These are phyloP conservation scores for Petaurus breviceps DNA, from an alignment of 2,113 vertebrate genomes.

Conservation along the genomic window DNA sequence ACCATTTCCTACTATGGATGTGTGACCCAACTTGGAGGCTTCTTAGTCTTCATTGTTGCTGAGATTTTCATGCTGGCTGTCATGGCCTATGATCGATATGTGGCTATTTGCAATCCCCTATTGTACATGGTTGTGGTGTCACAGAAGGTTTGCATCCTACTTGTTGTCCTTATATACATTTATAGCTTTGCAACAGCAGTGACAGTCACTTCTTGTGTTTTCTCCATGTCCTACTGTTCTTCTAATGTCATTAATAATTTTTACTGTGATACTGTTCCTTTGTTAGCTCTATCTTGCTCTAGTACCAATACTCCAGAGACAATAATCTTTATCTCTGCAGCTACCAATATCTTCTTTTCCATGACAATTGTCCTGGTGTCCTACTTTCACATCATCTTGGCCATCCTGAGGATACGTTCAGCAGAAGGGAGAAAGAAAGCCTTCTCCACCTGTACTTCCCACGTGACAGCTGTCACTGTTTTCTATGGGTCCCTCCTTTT, in stretches of 20 bases:
- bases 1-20: not conserved
- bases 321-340: not conserved
- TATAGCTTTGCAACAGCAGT: not conserved
- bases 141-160: not conserved
- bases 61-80: not conserved
- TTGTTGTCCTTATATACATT: not conserved
- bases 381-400: not conserved
- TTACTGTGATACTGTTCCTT: not conserved
- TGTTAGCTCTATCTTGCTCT: conserved; percentile 3
- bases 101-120: not conserved
- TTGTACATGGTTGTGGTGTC: conserved; percentile 1
- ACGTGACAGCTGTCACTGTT: not conserved
- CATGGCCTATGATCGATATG: not conserved
- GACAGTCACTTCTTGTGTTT: not conserved
- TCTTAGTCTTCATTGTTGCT: not conserved
- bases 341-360: not conserved
- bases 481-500: not conserved
- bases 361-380: not conserved
- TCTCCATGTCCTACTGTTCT: not conserved
- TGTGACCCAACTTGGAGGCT: not conserved
- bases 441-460: conserved; percentile 9
- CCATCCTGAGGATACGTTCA: not conserved
- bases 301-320: not conserved
- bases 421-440: not conserved
- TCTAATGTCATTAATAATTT: not conserved